These are phyloP conservation scores for Myotis lucifugus DNA, from an alignment of 2,113 vertebrate species.

Conservation along the genomic window DNA sequence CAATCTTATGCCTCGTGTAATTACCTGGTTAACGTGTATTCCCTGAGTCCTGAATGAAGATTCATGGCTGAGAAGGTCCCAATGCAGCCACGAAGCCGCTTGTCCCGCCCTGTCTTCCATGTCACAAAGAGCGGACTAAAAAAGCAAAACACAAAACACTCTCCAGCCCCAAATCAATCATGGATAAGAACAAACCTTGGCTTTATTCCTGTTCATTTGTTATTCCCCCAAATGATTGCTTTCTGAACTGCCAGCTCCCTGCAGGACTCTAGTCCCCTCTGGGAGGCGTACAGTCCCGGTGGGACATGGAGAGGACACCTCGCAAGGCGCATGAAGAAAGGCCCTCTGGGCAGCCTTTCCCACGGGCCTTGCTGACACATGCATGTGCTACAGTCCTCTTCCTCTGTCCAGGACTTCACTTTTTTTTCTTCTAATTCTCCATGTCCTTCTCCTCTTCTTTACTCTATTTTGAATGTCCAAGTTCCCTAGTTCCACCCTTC, in stretches of 20 bases:
- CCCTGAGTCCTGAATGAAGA: conserved; percentile 93
- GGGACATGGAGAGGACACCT: background rate
- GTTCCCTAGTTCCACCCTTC: background rate
- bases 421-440: background rate
- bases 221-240: background rate
- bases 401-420: background rate
- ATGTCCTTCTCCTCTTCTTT: background rate
- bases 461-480: background rate
- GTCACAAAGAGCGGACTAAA: conserved; percentile 91
- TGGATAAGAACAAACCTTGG: background rate
- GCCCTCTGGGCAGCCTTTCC: background rate
- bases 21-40: conserved; percentile 93
- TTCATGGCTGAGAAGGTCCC: conserved; percentile 93
- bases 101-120: conserved; percentile 92
- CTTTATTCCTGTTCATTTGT: background rate
- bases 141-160: conserved; percentile 78
- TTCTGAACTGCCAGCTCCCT: background rate
- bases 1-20: background rate
- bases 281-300: no score
- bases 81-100: conserved; percentile 91
- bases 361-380: background rate
- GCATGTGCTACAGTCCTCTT: background rate
- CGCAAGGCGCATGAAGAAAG: background rate
- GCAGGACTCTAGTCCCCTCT: background rate
- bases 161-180: conserved; percentile 68